These are phyloP conservation scores for Heteronetta atricapilla DNA, from an alignment of 2,113 vertebrate genomes.

Conservation along the genomic window DNA sequence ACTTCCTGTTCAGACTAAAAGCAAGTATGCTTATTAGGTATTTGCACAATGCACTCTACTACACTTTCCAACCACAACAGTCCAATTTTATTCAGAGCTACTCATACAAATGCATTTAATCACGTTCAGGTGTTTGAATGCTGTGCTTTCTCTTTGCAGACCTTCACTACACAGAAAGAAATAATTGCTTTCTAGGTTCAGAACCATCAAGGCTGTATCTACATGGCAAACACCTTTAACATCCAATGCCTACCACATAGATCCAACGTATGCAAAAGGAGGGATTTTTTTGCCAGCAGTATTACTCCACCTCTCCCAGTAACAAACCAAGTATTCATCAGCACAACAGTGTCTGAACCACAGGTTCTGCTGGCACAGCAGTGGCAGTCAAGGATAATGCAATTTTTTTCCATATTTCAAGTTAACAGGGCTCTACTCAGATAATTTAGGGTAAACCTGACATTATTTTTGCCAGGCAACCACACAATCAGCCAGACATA, in stretches of 20 bases:
- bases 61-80: neutral
- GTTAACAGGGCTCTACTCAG: neutral
- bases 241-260: neutral
- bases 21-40: slow-evolving; percentile 7
- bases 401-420: neutral
- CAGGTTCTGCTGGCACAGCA: neutral
- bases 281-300: neutral
- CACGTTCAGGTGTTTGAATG: neutral
- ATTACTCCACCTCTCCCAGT: neutral
- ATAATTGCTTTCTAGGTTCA: neutral
- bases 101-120: neutral
- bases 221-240: neutral
- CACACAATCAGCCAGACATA: neutral
- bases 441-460: neutral
- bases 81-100: neutral
- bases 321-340: neutral
- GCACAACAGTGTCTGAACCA: neutral
- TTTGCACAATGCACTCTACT: neutral
- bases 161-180: neutral
- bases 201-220: neutral
- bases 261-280: neutral
- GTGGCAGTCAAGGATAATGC: neutral
- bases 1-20: slow-evolving; percentile 95
- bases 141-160: neutral
- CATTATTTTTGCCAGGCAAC: neutral